Base-by-base conservation (phyloP, 2,797 vertebrate genomes). In the Clamator glandarius region DNA sequence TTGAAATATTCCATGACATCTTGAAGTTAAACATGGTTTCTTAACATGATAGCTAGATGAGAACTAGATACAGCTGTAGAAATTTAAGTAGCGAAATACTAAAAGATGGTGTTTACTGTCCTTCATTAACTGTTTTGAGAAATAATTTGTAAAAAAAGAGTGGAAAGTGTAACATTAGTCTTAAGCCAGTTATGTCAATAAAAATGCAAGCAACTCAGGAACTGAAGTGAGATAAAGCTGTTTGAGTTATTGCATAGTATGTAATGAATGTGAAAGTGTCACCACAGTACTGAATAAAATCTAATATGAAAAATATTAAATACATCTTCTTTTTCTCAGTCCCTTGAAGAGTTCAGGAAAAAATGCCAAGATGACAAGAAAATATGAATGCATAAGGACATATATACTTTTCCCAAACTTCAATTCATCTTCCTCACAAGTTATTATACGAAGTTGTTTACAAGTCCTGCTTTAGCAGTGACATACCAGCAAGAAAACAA, bases 71-170 rank as follows among this genome's bases (percentile, higher is more conserved):
- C 28, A 84, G 25, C 12, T 63, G 35, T 14, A 87, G 64, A 88
- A 89, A 84, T 89, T 68, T 63, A 84, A 26, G 46, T 62, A 90
- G 77, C 42, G 86, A 79, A 41, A 78, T 54, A 52, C 67, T 83
- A 54, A 80, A 96, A 86, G 8, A 21, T 50, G 41, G 12, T 61
- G 13, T 76, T 96, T 93, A 21, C 46, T 93, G 72, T 69, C 46
- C 72, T 82, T 97, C 88, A 84, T 89, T 95, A 96, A 58, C n/a
- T 81, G 5, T 80, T 92, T 29, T 74, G 36, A 88, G 96, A 94
- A 96, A 35, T 3, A 67, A 7, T 12, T 28, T 12, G 1, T 41
- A 54, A 88, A 78, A 86, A 92, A 82, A 73, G 41, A 86, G 26
- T 70, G 20, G 9, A 50, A 90, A 46, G 11, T 61, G 84, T 55